phyloP scores from a whole-genome alignment of 2,113 vertebrate genomes.

The Microcebus tavaratra region DNA sequence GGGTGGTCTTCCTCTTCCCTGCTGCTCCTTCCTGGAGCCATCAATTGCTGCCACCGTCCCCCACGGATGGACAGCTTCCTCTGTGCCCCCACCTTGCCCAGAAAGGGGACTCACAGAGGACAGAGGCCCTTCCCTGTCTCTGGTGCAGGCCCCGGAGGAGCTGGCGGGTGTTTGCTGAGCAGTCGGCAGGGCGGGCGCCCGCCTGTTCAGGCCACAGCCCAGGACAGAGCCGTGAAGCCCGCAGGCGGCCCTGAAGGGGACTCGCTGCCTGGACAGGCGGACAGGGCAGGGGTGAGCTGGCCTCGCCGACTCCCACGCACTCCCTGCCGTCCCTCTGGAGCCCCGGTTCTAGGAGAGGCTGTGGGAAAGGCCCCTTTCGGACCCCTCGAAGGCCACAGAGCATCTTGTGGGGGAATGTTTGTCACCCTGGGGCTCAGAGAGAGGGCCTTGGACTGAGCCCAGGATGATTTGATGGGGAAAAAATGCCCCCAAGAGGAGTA shows the following conservation, averaged over 20 bases:
- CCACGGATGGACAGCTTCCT: not conserved
- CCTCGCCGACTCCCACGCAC: rapidly evolving
- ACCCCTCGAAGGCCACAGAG: constrained; percentile 63
- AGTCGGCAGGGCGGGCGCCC: rapidly evolving
- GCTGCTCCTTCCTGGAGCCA: not conserved
- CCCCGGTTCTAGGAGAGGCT: not conserved
- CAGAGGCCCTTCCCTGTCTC: not conserved
- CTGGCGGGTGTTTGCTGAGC: rapidly evolving
- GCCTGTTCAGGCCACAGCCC: not conserved
- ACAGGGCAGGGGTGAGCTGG: rapidly evolving
- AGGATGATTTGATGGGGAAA: constrained; percentile 83
- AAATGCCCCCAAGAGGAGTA: constrained; percentile 79
- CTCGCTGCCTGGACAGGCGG: rapidly evolving
- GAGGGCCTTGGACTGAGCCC: constrained; percentile 67
- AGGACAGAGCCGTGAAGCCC: not conserved
- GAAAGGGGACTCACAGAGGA: not conserved
- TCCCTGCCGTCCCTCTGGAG: too few relatives aligned
- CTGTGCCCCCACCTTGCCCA: not conserved
- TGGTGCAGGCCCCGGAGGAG: not conserved
- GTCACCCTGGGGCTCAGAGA: constrained; percentile 54
- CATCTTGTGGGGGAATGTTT: constrained; percentile 37
- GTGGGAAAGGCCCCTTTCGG: constrained; percentile 62
- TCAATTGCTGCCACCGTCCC: not conserved
- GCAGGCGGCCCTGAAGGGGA: rapidly evolving
- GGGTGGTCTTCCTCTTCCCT: not conserved